Evolutionary conservation across 2,888 invertebrate genomes (phyloP).

Genomic region (Scaptomyza polygonia): DNA sequence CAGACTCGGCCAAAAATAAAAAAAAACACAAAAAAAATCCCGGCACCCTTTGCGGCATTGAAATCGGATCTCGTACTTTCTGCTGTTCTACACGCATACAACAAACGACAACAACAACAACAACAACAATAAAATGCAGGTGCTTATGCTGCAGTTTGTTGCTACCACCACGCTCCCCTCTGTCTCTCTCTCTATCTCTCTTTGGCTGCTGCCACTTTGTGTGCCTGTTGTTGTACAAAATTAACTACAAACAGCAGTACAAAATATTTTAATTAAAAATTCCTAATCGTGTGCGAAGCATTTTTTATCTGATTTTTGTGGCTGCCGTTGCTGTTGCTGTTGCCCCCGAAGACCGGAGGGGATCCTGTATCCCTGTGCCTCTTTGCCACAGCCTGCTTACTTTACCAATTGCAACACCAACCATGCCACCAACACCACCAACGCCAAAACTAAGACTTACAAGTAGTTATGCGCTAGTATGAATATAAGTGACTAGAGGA

Average conservation of each 20-base stretch:
- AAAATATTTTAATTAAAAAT: conserved; percentile 85
- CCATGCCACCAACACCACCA: conserved; percentile 26
- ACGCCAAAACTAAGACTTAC: conserved; percentile 12
- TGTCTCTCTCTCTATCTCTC: conserved; percentile 8
- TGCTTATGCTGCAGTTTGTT: conserved; percentile 55
- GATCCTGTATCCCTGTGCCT: conserved; percentile 25
- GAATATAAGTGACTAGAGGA: not conserved
- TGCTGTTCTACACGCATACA: conserved; percentile 80
- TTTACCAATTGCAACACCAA: conserved; percentile 41
- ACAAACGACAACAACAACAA: conserved; percentile 52
- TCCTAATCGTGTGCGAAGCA: conserved; percentile 85
- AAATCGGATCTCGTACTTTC: conserved; percentile 79
- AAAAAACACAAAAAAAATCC: conserved; percentile 1
- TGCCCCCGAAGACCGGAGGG: conserved; percentile 2
- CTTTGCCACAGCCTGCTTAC: conserved; percentile 13
- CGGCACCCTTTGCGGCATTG: conserved; percentile 63
- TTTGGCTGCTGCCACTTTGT: conserved; percentile 56
- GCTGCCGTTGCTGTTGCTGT: conserved; percentile 40
- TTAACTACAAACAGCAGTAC: conserved; percentile 82
- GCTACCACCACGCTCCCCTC: conserved; percentile 3
- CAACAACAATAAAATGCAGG: conserved; percentile 63
- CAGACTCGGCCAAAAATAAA: not conserved
- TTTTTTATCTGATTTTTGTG: conserved; percentile 83
- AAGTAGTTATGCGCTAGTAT: conserved; percentile 9
- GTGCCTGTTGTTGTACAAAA: conserved; percentile 75